Conservation (phyloP, 2,797 vertebrate species). For the Bradypodion ventrale region DNA sequence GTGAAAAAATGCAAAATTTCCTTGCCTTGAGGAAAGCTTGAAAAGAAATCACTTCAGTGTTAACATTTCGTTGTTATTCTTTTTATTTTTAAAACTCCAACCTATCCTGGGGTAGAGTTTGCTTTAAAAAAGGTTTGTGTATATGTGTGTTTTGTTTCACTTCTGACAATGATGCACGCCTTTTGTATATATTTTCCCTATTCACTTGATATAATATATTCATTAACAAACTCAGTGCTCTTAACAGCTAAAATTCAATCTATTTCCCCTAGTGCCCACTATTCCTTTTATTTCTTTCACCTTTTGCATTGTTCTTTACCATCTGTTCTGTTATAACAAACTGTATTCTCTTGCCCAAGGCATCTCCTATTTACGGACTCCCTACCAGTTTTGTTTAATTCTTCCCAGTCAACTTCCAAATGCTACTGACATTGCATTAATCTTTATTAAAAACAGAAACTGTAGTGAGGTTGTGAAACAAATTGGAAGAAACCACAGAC, state of each 20-base stretch:
- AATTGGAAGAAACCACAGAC: slow-evolving; percentile 32
- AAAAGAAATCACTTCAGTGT: slow-evolving; percentile 19
- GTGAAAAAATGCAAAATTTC: neutral
- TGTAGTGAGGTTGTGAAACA: slow-evolving; percentile 20
- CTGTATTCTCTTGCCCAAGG: slow-evolving; percentile 37
- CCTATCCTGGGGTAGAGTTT: slow-evolving; percentile 31
- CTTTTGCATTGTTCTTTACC: slow-evolving; percentile 46
- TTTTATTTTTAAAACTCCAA: slow-evolving; percentile 53
- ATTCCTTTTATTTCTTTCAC: slow-evolving; percentile 51
- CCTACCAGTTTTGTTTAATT: slow-evolving; percentile 46
- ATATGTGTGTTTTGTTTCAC: slow-evolving; percentile 54
- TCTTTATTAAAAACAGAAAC: slow-evolving; percentile 45
- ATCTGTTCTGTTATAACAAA: slow-evolving; percentile 38
- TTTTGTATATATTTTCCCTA: slow-evolving; percentile 52
- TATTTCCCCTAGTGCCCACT: slow-evolving; percentile 37
- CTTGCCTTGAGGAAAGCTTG: slow-evolving; percentile 3
- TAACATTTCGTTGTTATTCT: slow-evolving; percentile 45
- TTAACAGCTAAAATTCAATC: slow-evolving; percentile 50
- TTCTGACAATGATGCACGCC: slow-evolving; percentile 52
- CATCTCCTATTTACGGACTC: slow-evolving; percentile 40
- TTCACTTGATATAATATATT: slow-evolving; percentile 51
- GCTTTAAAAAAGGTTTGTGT: neutral
- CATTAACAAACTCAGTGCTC: slow-evolving; percentile 48
- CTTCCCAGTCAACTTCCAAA: slow-evolving; percentile 38
- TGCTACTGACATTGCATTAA: neutral